Evolutionary conservation across 1,140 invertebrate species (phyloP).

Genomic region (Zelostemma sp.): DNA sequence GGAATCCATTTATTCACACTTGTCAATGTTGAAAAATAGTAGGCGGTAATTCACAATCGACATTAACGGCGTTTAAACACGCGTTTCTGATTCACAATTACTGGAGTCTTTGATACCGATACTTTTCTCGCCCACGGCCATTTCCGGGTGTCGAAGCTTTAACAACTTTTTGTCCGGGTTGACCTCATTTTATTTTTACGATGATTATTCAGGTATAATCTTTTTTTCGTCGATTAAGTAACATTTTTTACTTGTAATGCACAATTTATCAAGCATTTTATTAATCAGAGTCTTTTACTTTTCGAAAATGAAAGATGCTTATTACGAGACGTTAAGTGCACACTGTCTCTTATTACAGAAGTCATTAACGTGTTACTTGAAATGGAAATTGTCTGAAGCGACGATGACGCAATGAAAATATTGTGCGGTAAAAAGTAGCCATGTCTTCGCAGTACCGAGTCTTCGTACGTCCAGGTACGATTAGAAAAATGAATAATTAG

Average conservation of each 20-base stretch:
- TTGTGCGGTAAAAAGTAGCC: conserved; percentile 8
- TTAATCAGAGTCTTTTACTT: background rate
- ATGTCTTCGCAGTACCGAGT: conserved; percentile 12
- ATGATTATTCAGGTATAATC: too few relatives aligned
- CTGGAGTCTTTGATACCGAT: background rate
- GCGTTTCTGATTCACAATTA: background rate
- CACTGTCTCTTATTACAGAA: conserved; percentile 29
- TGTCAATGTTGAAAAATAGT: background rate
- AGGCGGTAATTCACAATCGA: background rate
- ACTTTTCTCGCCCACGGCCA: background rate
- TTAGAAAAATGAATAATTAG: background rate
- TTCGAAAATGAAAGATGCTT: background rate
- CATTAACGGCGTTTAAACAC: background rate
- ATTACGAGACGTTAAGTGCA: conserved; percentile 4
- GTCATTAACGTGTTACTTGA: conserved; percentile 30
- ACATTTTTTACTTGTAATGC: too few relatives aligned
- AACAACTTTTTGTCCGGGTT: background rate
- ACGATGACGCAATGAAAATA: conserved; percentile 15
- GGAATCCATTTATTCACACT: background rate
- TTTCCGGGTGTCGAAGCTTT: background rate
- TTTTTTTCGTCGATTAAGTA: too few relatives aligned
- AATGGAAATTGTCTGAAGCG: conserved; percentile 36
- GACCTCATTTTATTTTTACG: too few relatives aligned
- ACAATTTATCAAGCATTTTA: background rate
- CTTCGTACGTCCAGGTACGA: conserved; percentile 5